A percentile compares a stretch with the other conserved stretches of the same genome.
Evolutionary conservation across 2,113 vertebrate genomes (phyloP).

Genomic region (Brachyhypopomus occidentalis): DNA sequence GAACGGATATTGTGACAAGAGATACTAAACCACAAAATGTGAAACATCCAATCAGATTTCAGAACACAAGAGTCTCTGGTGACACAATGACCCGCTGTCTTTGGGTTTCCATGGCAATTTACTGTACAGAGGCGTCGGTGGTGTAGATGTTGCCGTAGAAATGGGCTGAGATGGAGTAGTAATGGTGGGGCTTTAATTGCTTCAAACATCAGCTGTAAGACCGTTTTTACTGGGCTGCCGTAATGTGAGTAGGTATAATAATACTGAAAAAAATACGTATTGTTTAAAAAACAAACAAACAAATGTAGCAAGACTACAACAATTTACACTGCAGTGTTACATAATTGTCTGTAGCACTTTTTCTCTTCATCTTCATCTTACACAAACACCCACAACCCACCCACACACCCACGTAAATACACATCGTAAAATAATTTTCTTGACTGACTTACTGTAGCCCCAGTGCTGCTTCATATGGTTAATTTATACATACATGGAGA

Average conservation of each 20-base stretch:
- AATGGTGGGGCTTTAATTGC: not conserved
- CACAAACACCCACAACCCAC: not conserved
- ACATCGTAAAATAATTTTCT: not conserved
- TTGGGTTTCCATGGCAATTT: slow-evolving; percentile 65
- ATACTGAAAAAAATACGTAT: not conserved
- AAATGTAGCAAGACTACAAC: slow-evolving; percentile 7
- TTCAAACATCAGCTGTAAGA: not conserved
- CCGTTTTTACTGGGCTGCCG: not conserved
- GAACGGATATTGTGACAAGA: slow-evolving; percentile 58
- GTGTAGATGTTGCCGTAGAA: slow-evolving; percentile 43
- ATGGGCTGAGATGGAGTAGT: slow-evolving; percentile 24
- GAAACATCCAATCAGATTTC: slow-evolving; percentile 62
- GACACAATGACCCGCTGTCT: slow-evolving; percentile 70
- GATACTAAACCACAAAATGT: slow-evolving; percentile 47
- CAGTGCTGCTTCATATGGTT: not conserved
- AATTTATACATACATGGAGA: not conserved
- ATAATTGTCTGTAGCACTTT: slow-evolving; percentile 39
- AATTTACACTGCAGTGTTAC: slow-evolving; percentile 46
- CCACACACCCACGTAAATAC: not conserved
- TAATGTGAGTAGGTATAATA: not conserved
- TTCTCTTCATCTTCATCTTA: slow-evolving; percentile 9
- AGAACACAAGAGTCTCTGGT: slow-evolving; percentile 60
- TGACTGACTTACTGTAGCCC: not conserved
- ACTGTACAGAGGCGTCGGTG: slow-evolving; percentile 58
- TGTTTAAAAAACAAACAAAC: not conserved